Evolutionary conservation across 2,888 invertebrate genomes (phyloP), one percentile per base, ranked within the genome.

Genomic region (Nebria salina): DNA sequence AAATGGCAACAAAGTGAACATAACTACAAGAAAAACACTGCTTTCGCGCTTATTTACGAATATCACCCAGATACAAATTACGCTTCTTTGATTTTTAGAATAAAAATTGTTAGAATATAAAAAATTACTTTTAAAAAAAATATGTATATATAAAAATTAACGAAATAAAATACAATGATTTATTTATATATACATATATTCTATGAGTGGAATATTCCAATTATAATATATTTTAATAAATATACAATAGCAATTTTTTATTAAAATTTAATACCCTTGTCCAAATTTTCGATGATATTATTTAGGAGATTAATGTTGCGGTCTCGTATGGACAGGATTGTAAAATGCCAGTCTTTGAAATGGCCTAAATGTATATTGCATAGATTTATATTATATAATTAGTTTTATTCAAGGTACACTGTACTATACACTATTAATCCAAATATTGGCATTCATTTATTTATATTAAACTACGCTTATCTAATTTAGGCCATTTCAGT

Each of bases 341-440:
- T 70, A 80, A 80, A 80, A 80, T 80, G 80, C 75, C 75, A 80
- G 75, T 80, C 80, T 75, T 68, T 80, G 80, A 80, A 80, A 80
- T 80, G 80, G 80, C 80, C 80, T 80, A 72, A 75, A 75, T 80
- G 75, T 80, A 75, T 80, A 80, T 80, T 80, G 80, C 80, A 80
- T 75, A 65, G 64, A 80, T 80, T 80, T 75, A 80, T 80, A 80
- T 80, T 66, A 2, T 26, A 80, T 70, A 8, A 73, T 54, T 75
- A 68, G 43, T 64, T 75, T 70, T 34, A 34, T 34, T 72, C 75
- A 66, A 75, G 75, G 80, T 80, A 80, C 80, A 80, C 80, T 80
- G 80, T 80, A 80, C 80, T 43, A 73, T 79, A 80, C 75, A 80
- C 75, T 75, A 75, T 72, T 43, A 75, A 26, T 70, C 80, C 80